phyloP scores from a whole-genome alignment of 2,888 invertebrate species.

The Pelosia muscerda region DNA sequence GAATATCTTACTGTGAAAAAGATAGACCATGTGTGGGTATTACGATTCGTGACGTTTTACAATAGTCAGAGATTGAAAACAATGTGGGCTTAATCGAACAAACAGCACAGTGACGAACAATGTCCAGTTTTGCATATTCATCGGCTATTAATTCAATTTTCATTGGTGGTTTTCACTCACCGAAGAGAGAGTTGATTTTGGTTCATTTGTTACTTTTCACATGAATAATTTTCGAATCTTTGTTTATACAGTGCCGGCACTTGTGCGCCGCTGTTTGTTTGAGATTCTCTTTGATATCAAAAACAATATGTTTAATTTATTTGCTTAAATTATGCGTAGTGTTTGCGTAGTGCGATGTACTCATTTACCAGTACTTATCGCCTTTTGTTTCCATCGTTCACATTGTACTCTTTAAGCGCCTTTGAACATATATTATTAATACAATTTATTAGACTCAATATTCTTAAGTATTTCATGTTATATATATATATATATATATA shows the following conservation, averaged over 20 bases:
- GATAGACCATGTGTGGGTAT: conserved; percentile 27
- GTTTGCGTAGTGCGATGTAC: not conserved
- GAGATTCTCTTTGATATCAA: conserved; percentile 29
- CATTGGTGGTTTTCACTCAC: conserved; percentile 74
- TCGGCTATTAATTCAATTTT: conserved; percentile 80
- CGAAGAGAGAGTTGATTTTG: conserved; percentile 79
- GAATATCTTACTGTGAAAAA: conserved; percentile 32
- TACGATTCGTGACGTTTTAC: conserved; percentile 53
- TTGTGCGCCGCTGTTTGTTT: conserved; percentile 30
- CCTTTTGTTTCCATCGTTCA: not conserved
- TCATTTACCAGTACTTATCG: not conserved
- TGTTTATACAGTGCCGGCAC: conserved; percentile 50
- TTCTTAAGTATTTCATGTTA: not conserved
- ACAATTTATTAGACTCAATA: not conserved
- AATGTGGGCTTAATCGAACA: conserved; percentile 71
- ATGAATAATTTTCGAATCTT: conserved; percentile 65
- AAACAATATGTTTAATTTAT: conserved; percentile 27
- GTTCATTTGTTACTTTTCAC: conserved; percentile 79
- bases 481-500: not conserved
- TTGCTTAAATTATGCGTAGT: conserved; percentile 14
- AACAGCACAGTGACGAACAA: conserved; percentile 63
- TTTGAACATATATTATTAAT: not conserved
- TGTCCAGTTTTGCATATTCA: conserved; percentile 81
- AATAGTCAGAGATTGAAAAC: conserved; percentile 67
- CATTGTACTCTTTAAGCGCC: not conserved